A percentile compares a stretch with the other conserved stretches of the same genome.
Conservation (phyloP, 2,888 invertebrate species). For the Limulus polyphemus region DNA sequence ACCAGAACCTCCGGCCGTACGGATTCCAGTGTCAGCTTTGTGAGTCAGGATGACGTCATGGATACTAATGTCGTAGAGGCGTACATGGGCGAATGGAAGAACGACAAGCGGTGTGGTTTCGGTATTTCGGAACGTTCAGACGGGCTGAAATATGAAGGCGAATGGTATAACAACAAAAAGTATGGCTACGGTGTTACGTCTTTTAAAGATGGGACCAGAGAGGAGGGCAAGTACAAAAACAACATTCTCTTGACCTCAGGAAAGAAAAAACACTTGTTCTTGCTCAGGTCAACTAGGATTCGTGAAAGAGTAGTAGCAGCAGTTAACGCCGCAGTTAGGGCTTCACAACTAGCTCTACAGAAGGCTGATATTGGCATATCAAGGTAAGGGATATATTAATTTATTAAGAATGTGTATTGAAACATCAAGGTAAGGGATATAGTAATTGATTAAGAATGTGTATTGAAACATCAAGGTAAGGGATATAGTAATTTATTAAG, state of each 20-base stretch:
- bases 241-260: conserved; percentile 94
- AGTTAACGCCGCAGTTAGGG: conserved; percentile 84
- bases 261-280: conserved; percentile 89
- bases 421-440: no score
- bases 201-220: conserved; percentile 85
- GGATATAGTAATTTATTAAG: no score
- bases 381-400: conserved; percentile 43
- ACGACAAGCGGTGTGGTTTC: conserved; percentile 94
- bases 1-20: conserved; percentile 64
- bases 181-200: conserved; percentile 98
- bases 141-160: conserved; percentile 94
- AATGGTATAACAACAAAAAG: conserved; percentile 99
- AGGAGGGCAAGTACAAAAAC: conserved; percentile 99
- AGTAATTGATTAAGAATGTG: no score
- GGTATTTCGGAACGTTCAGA: conserved; percentile 97
- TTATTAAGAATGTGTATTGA: not conserved
- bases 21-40: conserved; percentile 82
- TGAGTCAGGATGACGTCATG: conserved; percentile 83
- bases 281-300: conserved; percentile 92
- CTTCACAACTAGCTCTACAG: conserved; percentile 93
- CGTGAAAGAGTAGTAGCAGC: conserved; percentile 94
- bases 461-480: no score
- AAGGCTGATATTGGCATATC: conserved; percentile 96
- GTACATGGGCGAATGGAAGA: conserved; percentile 99
- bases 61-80: conserved; percentile 93